These are phyloP conservation scores for Sander vitreus DNA, from an alignment of 2,113 vertebrate species.

Conservation along the genomic window DNA sequence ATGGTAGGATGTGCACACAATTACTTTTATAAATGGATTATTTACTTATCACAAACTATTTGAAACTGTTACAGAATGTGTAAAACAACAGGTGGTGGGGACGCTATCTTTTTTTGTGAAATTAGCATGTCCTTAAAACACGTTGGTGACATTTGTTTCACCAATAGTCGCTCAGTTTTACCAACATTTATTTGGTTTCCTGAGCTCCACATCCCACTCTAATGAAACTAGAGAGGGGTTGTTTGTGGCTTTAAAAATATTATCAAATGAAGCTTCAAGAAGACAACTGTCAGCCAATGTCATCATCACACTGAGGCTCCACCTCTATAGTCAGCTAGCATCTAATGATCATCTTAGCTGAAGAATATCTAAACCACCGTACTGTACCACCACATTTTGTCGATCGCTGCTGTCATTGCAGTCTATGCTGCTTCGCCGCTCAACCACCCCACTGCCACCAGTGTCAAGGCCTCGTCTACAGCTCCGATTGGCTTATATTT, in stretches of 20 bases:
- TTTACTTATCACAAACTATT: neutral
- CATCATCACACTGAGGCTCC: neutral
- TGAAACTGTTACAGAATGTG: neutral
- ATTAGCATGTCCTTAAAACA: neutral
- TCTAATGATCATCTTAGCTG: neutral
- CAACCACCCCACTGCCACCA: neutral
- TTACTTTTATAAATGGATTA: neutral
- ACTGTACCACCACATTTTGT: too few relatives aligned
- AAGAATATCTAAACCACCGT: neutral
- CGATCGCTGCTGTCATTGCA: neutral
- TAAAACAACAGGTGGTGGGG: neutral
- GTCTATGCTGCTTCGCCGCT: neutral
- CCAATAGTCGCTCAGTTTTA: neutral
- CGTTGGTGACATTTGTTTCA: neutral
- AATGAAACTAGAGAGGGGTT: too few relatives aligned
- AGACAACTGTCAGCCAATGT: too few relatives aligned
- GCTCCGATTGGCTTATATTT: neutral
- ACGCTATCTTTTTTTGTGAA: neutral
- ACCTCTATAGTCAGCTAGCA: too few relatives aligned
- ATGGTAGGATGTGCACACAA: too few relatives aligned
- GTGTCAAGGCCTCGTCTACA: neutral
- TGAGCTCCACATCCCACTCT: neutral
- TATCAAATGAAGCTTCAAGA: too few relatives aligned
- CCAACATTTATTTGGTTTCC: neutral
- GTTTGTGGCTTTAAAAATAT: neutral